Evolutionary conservation across 2,888 invertebrate species (phyloP).

Genomic region (Sicus ferrugineus): DNA sequence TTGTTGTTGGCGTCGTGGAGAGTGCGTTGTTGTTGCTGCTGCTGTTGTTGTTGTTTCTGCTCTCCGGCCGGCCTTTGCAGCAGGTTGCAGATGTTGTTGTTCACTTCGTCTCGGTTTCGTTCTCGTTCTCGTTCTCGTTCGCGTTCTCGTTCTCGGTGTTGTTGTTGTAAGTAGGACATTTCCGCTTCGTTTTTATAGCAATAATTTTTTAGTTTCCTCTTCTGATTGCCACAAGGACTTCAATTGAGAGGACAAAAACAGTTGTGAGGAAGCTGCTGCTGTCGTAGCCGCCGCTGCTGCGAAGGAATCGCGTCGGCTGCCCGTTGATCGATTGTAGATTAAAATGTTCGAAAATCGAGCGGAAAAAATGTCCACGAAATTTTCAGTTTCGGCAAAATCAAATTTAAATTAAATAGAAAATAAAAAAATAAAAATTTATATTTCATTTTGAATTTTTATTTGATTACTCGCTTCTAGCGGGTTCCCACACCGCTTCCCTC

Average conservation of each 20-base stretch:
- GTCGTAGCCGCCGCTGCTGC: too few species aligned
- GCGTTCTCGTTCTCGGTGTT: neutral
- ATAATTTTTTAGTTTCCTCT: neutral
- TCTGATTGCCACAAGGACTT: neutral
- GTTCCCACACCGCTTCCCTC: too few species aligned
- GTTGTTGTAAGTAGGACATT: conserved; percentile 19
- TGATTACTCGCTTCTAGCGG: too few species aligned
- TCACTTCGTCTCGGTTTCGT: neutral
- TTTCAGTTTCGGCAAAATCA: too few species aligned
- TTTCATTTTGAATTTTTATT: too few species aligned
- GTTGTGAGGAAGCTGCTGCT: neutral
- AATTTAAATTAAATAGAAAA: too few species aligned
- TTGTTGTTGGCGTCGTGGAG: neutral
- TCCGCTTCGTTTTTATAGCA: neutral
- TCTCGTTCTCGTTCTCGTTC: neutral
- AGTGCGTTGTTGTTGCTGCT: neutral
- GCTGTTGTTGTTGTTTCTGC: neutral
- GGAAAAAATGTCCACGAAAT: too few species aligned
- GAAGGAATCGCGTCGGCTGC: neutral
- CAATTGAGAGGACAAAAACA: neutral
- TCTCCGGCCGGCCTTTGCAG: conserved; percentile 8
- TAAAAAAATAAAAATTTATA: too few species aligned
- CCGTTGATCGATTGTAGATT: too few species aligned
- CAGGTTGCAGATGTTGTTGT: conserved; percentile 13
- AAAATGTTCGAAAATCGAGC: too few species aligned